Percentiles rank a stretch among this genome's conserved stretches.
phyloP scores from a whole-genome alignment of 2,888 invertebrate genomes.

The Mycalesis mineus region DNA sequence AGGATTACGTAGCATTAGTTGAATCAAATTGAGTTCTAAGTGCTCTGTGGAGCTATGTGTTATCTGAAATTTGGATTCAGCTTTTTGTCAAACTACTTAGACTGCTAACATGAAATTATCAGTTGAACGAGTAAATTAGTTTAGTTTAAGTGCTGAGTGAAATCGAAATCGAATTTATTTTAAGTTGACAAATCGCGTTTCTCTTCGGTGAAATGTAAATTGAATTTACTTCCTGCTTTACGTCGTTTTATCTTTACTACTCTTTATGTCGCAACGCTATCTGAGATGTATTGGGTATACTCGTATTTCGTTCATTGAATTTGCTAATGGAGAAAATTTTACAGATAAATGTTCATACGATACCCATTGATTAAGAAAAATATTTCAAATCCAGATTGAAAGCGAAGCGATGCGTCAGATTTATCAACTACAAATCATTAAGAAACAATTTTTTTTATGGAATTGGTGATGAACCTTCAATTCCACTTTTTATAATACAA shows the following conservation, averaged over 20 bases:
- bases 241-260: not conserved
- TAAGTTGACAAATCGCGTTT: not conserved
- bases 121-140: not conserved
- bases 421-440: too few species aligned
- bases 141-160: not conserved
- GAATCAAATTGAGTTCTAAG: constrained; percentile 74
- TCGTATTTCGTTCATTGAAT: too few species aligned
- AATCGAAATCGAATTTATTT: constrained; percentile 1
- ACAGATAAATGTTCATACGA: too few species aligned
- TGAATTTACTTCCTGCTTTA: not conserved
- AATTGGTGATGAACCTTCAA: too few species aligned
- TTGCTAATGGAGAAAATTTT: too few species aligned
- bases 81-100: too few species aligned
- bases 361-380: too few species aligned
- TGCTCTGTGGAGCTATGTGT: constrained; percentile 67
- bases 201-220: not conserved
- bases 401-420: too few species aligned
- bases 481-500: too few species aligned
- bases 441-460: too few species aligned
- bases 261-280: not conserved
- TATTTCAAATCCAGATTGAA: too few species aligned
- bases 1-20: constrained; percentile 74
- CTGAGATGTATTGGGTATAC: too few species aligned
- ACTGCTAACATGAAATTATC: not conserved
- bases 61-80: constrained; percentile 42